Conservation (phyloP, 2,113 vertebrate genomes). For the Columba livia region DNA sequence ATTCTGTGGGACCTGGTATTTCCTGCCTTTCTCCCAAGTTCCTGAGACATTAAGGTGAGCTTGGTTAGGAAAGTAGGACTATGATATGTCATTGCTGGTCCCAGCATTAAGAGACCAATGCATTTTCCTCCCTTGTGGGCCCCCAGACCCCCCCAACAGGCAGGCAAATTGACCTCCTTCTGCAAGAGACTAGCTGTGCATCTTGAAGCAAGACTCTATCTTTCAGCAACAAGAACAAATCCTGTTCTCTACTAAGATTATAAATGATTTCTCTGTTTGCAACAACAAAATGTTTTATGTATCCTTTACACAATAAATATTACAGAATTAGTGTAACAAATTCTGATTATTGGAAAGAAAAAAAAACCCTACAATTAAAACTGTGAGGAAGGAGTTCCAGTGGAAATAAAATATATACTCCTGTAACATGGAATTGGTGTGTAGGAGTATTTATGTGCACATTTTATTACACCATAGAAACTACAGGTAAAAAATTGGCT, state of each 20-base stretch:
- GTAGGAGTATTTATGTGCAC: fast-evolving
- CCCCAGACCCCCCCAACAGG: background rate
- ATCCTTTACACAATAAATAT: background rate
- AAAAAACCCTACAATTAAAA: background rate
- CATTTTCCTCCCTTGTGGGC: background rate
- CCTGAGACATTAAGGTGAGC: background rate
- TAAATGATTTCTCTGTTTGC: background rate
- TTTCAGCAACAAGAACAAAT: background rate
- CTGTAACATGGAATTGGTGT: background rate
- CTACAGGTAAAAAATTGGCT: background rate
- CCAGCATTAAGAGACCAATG: background rate
- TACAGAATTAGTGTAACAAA: background rate
- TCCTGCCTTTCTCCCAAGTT: background rate
- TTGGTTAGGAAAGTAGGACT: background rate
- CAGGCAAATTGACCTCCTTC: background rate
- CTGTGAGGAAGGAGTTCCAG: background rate
- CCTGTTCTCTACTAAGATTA: background rate
- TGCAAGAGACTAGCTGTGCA: background rate
- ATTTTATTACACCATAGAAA: background rate
- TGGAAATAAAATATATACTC: background rate
- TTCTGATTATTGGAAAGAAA: fast-evolving
- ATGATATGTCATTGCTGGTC: background rate
- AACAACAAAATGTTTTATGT: background rate
- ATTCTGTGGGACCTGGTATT: background rate
- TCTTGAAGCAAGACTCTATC: background rate